Base-by-base conservation (phyloP, 2,113 vertebrate genomes). In the Tenebrosternarchus preto region DNA sequence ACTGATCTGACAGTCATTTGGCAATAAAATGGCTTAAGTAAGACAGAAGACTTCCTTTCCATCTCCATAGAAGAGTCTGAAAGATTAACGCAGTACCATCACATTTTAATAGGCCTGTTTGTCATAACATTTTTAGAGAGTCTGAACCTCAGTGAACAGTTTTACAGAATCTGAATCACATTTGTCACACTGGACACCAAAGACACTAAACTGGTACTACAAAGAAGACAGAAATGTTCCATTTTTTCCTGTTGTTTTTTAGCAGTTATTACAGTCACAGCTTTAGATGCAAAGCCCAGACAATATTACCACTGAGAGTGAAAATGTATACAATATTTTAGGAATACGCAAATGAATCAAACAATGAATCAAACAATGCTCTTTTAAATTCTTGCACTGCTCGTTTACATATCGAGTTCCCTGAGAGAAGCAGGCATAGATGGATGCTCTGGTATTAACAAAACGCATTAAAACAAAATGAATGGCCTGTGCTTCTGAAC, bases 1-100 rank as follows among this genome's bases (percentile, higher is more conserved):
- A 61, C 25, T 59, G 31, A 73, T 78, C 71, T 81, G 75, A 81
- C 75, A 68, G 59, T 78, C 75, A 78, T 83, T 74, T 12, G 19
- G 27, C 81, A 80, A 81, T 81, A 75, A 81, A 83, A 80, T 57
- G 19, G 64, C 69, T 80, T 81, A 77, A 78, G 46, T 33, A 46
- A 71, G 72, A 85, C 77, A 80, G 73, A 80, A 82, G 71, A 77
- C 82, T 75, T 82, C 77, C 59, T 82, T 85, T 80, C 82, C 75
- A 55, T 74, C 36, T 69, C 67, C 53, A 70, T 80, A 53, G 56
- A 80, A 73, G 16, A 70, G 56, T n/a, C 55, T 80, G 46, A 71
- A 83, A 39, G 50, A 77, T 80, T 80, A 66, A 80, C 24, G 60
- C 43, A 46, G 27, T 9, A 50, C 12, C 33, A 67, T 57, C 61